These are phyloP conservation scores for Phylloscopus trochilus DNA, from an alignment of 2,113 vertebrate genomes.

Conservation along the genomic window DNA sequence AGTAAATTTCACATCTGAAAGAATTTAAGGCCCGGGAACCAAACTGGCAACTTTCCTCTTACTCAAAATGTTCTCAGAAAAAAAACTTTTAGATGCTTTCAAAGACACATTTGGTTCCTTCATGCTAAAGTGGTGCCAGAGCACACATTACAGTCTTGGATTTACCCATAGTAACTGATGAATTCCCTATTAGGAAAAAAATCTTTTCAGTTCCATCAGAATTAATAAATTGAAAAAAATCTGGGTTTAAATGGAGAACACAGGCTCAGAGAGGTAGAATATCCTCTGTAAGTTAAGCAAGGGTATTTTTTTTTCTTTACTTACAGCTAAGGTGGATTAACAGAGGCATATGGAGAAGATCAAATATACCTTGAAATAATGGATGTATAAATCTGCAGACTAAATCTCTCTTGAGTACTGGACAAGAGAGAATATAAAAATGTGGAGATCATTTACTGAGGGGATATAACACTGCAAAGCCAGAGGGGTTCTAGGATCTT, in stretches of 20 bases:
- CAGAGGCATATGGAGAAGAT: constrained; percentile 59
- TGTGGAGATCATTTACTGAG: constrained; percentile 26
- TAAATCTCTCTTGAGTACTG: constrained; percentile 57
- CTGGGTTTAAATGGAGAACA: constrained; percentile 18
- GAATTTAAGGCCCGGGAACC: neutral
- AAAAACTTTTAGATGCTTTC: constrained; percentile 2
- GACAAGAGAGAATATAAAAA: constrained; percentile 13
- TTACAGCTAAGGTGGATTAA: constrained; percentile 59
- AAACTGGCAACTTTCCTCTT: neutral
- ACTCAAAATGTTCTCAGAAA: neutral
- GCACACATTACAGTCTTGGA: constrained; percentile 6
- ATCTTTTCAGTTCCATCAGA: neutral
- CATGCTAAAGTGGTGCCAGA: neutral
- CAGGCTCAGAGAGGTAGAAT: constrained; percentile 15
- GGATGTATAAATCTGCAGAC: constrained; percentile 55
- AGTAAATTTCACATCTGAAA: constrained; percentile 4
- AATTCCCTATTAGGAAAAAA: constrained; percentile 26
- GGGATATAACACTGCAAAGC: constrained; percentile 27
- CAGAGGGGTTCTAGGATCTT: constrained; percentile 41
- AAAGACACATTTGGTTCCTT: constrained; percentile 24
- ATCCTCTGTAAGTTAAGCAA: constrained; percentile 43
- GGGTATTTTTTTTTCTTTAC: constrained; percentile 27
- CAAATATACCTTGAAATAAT: constrained; percentile 66
- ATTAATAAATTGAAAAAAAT: constrained; percentile 21
- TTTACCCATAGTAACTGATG: constrained; percentile 22